Evolutionary conservation across 2,888 invertebrate genomes (phyloP).

Genomic region (Altica lythri): DNA sequence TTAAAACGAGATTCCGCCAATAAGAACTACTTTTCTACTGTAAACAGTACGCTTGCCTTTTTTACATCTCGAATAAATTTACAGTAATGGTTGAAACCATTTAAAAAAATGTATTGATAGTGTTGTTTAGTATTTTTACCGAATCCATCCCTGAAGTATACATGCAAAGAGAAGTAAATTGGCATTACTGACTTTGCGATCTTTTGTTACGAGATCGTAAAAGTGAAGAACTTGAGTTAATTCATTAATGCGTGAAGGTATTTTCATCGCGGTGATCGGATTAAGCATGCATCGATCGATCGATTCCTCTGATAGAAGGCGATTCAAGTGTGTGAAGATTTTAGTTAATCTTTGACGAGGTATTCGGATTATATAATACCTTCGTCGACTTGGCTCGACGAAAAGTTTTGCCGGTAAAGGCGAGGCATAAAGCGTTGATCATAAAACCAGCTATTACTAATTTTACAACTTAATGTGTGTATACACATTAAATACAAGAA

Average conservation of each 20-base stretch:
- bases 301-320: conserved; percentile 13
- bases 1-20: no score
- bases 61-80: no score
- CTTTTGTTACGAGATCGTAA: conserved; percentile 19
- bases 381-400: background rate
- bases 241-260: conserved; percentile 27
- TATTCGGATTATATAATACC: background rate
- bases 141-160: no score
- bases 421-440: background rate
- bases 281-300: conserved; percentile 26
- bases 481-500: no score
- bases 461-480: no score
- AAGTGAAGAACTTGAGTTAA: conserved; percentile 22
- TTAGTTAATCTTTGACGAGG: conserved; percentile 6
- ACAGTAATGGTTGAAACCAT: no score
- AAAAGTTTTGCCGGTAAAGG: background rate
- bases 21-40: no score
- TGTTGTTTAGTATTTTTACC: no score
- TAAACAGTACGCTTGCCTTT: no score
- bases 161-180: no score
- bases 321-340: conserved; percentile 16
- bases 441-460: no score
- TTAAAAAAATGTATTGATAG: no score
- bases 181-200: conserved; percentile 21
- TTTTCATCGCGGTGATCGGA: conserved; percentile 22